Evolutionary conservation across 2,888 invertebrate genomes (phyloP).

Genomic region (Mycogona germanica): DNA sequence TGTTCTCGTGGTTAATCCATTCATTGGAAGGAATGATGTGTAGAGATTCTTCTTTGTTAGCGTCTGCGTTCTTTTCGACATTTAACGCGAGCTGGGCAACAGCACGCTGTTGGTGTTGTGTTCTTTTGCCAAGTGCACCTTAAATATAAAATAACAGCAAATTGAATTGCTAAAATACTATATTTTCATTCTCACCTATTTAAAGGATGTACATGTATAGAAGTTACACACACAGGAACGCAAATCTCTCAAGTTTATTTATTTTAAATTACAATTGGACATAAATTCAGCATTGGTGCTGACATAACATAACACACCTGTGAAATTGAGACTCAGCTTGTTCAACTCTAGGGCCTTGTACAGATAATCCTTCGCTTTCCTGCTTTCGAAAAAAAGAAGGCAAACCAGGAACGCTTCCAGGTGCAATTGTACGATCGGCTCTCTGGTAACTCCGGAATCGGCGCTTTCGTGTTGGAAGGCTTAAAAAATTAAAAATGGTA

Average conservation of each 20-base stretch:
- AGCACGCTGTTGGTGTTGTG: conserved; percentile 70
- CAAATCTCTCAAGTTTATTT: no score
- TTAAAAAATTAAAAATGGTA: not conserved
- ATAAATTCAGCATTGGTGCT: no score
- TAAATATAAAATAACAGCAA: not conserved
- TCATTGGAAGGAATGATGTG: no score
- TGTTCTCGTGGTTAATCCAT: no score
- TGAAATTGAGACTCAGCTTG: conserved; percentile 53
- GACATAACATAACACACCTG: conserved; percentile 39
- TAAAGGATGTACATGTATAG: no score
- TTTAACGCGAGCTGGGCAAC: conserved; percentile 70
- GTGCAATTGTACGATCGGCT: conserved; percentile 37
- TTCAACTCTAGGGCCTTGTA: conserved; percentile 48
- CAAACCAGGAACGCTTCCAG: conserved; percentile 52
- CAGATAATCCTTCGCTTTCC: conserved; percentile 54
- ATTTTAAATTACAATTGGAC: no score
- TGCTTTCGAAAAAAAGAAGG: conserved; percentile 57
- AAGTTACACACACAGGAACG: no score
- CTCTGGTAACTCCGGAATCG: no score
- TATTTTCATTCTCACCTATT: no score
- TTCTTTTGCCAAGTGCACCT: conserved; percentile 78
- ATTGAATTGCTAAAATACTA: not conserved
- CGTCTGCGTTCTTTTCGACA: conserved; percentile 35
- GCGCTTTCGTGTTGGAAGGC: not conserved
- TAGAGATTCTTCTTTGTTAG: no score